These are phyloP conservation scores for Myxocyprinus asiaticus DNA, from an alignment of 2,113 vertebrate genomes.

Conservation along the genomic window DNA sequence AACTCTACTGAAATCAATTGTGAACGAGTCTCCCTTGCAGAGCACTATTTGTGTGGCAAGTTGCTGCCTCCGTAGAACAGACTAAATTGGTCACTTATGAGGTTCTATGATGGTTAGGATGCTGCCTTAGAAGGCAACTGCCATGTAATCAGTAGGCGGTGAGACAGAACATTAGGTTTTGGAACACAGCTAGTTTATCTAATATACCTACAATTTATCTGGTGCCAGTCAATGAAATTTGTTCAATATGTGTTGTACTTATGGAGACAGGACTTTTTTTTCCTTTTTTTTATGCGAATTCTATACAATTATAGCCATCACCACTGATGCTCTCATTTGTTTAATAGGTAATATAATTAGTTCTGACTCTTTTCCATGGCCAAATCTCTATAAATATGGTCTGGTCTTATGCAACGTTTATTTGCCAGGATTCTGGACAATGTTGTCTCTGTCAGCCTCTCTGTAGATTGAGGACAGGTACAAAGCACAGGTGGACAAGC, in stretches of 20 bases:
- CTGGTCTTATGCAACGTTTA: background rate
- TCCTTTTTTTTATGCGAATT: too few relatives aligned
- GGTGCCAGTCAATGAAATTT: background rate
- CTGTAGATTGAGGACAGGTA: background rate
- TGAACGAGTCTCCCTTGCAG: too few relatives aligned
- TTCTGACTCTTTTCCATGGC: background rate
- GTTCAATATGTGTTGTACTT: background rate
- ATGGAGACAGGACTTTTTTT: too few relatives aligned
- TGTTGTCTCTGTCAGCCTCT: slow-evolving; percentile 21
- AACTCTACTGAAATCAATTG: too few relatives aligned
- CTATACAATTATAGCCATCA: background rate
- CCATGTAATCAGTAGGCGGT: too few relatives aligned
- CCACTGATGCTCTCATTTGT: background rate
- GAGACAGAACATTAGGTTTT: too few relatives aligned
- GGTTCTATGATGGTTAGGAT: too few relatives aligned
- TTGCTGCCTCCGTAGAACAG: too few relatives aligned
- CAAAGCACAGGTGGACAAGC: slow-evolving; percentile 17
- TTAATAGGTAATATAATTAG: background rate
- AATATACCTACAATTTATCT: background rate
- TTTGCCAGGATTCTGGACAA: slow-evolving; percentile 1
- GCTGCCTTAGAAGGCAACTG: too few relatives aligned
- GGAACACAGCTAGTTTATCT: background rate
- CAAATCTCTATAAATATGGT: background rate
- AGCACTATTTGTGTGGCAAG: too few relatives aligned
- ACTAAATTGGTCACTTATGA: too few relatives aligned